Base-by-base conservation (phyloP, 1,140 invertebrate genomes). In the Drosophila malerkotliana region DNA sequence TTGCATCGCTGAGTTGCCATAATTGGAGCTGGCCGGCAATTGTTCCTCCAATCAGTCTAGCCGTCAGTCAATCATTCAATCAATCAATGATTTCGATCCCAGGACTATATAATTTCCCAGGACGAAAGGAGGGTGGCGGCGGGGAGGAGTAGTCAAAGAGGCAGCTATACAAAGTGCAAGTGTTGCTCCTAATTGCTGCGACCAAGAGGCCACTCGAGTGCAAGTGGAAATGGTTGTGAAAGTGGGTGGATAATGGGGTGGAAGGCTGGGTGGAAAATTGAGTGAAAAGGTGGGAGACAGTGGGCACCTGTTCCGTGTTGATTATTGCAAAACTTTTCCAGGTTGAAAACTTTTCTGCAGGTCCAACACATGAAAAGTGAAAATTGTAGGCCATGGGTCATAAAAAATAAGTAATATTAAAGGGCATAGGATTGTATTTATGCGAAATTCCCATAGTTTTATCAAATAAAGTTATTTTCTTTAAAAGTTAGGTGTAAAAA, bases 281-380 rank as follows among this genome's bases (percentile, higher is more conserved):
- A 60, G 59, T 37, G 45, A 14, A 28, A 63, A 34, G 6, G 45
- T 44, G 34, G 18, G 34, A 47, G 44, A 47, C 45, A 64, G 14
- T 21, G 52, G 18, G 44, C 44, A 21, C 51, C 51, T 37, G 30
- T 37, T 15, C 51, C 32, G n/a, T 49, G 69, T 60, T 61, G 68
- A 67, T 52, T 82, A 78, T 81, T 72, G 79, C 68, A 30, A 63
- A 82, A 81, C 34, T 76, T 67, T 67, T 58, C 28, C 48, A 21
- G 41, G n/a, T 18, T 24, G 21, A 28, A 75, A 72, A 76, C 52
- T 82, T 80, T 72, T 49, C 32, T 7, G 26, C 8, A 37, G 15
- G 45, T 10, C 56, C 32, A 51, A 61, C 24, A 15, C 4, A 12
- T 5, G 21, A 15, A 7, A 47, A 66, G 59, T 57, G 34, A 28